These are phyloP conservation scores for Drosophila mettleri DNA, from an alignment of 2,888 invertebrate genomes.

Conservation along the genomic window DNA sequence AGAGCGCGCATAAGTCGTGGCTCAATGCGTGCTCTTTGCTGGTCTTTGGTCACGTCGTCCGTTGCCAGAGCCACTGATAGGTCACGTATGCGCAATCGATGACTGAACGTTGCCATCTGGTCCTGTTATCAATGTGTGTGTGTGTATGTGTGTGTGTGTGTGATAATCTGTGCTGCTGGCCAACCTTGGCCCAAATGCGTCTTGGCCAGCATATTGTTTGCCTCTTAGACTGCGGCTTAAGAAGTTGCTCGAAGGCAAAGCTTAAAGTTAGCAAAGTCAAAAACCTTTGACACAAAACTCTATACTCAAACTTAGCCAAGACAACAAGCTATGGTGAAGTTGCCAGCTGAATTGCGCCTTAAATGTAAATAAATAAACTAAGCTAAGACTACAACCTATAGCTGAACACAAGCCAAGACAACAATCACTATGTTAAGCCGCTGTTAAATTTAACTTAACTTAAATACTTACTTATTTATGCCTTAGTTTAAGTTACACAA, in stretches of 20 bases:
- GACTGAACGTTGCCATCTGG: constrained; percentile 53
- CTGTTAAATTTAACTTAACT: background rate
- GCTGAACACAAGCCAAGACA: background rate
- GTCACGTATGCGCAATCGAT: constrained; percentile 73
- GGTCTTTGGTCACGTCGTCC: constrained; percentile 67
- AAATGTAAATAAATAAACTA: background rate
- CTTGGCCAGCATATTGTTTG: constrained; percentile 26
- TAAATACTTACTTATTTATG: background rate
- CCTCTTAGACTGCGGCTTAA: constrained; percentile 33
- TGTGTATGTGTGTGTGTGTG: constrained; percentile 26
- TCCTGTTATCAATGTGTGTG: constrained; percentile 59
- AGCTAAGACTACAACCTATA: background rate
- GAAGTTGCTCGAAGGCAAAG: constrained; percentile 16
- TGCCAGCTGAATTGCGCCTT: no score
- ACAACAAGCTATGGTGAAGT: background rate
- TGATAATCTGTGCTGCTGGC: constrained; percentile 43
- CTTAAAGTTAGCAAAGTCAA: constrained; percentile 19
- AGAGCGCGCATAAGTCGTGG: constrained; percentile 24
- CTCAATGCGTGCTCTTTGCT: constrained; percentile 33
- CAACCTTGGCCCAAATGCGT: constrained; percentile 71
- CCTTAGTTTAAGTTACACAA: background rate
- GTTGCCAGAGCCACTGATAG: constrained; percentile 47
- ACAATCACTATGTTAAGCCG: background rate
- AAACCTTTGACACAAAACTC: no score
- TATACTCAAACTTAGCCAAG: constrained; percentile 28